A percentile compares a stretch with the other conserved stretches of the same genome.
phyloP scores from a whole-genome alignment of 2,888 invertebrate genomes.

The Coenonympha glycerion region DNA sequence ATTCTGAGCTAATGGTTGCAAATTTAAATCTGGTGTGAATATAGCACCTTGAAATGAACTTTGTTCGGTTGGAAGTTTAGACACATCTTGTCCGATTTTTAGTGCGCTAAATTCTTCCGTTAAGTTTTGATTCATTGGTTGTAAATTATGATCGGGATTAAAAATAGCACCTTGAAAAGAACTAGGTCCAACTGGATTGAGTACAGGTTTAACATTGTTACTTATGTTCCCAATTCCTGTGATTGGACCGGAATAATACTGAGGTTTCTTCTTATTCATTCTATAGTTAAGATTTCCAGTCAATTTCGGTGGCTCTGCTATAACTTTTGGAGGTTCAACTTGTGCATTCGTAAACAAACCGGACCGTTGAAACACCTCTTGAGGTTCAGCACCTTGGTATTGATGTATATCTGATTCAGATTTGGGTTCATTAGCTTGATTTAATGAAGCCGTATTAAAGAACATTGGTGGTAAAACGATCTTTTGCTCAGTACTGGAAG shows the following conservation, averaged over 20 bases:
- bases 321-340: slow-evolving; percentile 38
- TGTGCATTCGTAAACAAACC: slow-evolving; percentile 9
- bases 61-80: slow-evolving; percentile 31
- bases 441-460: slow-evolving; percentile 31
- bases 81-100: slow-evolving; percentile 31
- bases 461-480: slow-evolving; percentile 31
- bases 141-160: slow-evolving; percentile 38
- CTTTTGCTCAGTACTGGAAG: neutral
- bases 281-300: slow-evolving; percentile 50
- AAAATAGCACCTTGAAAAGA: slow-evolving; percentile 52
- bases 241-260: slow-evolving; percentile 70
- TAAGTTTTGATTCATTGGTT: slow-evolving; percentile 16
- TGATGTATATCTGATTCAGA: slow-evolving; percentile 15
- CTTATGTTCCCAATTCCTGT: slow-evolving; percentile 61
- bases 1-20: slow-evolving; percentile 19
- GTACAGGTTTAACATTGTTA: slow-evolving; percentile 54
- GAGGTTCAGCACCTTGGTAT: slow-evolving; percentile 14
- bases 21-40: slow-evolving; percentile 43
- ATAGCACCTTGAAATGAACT: slow-evolving; percentile 46
- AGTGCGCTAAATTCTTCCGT: slow-evolving; percentile 31
- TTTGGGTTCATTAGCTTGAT: neutral
- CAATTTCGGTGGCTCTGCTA: slow-evolving; percentile 57
- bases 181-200: slow-evolving; percentile 40
- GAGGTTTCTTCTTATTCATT: slow-evolving; percentile 62
- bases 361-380: neutral